phyloP scores from a whole-genome alignment of 64 coral and sea anemone genomes.

The Pocillopora damicornis region DNA sequence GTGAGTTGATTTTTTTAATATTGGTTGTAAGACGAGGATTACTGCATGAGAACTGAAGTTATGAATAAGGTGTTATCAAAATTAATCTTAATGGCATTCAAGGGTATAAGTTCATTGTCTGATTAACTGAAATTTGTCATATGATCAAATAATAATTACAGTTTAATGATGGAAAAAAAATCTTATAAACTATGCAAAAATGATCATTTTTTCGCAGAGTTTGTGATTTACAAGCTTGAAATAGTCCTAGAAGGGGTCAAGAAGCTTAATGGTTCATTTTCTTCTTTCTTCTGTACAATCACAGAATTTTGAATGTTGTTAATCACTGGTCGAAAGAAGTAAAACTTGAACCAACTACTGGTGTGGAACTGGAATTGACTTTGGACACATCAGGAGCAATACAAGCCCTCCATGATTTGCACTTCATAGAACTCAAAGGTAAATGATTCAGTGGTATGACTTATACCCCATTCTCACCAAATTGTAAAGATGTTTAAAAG shows the following conservation, averaged over 20 bases:
- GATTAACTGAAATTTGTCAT: too few species aligned
- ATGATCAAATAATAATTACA: too few species aligned
- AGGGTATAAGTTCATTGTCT: too few species aligned
- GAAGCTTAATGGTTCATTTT: neutral
- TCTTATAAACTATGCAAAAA: too few species aligned
- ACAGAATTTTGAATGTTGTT: constrained; percentile 56
- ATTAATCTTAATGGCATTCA: too few species aligned
- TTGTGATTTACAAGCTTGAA: too few species aligned
- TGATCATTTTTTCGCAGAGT: too few species aligned
- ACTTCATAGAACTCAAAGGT: constrained; percentile 96
- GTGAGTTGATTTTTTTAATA: constrained; percentile 1
- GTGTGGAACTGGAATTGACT: constrained; percentile 78
- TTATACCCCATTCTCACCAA: neutral
- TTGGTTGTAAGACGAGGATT: neutral
- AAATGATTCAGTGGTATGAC: neutral
- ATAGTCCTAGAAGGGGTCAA: neutral
- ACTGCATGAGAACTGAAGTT: neutral
- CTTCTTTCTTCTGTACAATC: neutral
- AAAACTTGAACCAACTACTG: constrained; percentile 28
- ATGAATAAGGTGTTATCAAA: neutral
- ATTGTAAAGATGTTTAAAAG: neutral
- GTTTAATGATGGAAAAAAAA: too few species aligned
- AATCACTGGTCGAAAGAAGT: constrained; percentile 67
- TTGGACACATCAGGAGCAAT: constrained; percentile 65
- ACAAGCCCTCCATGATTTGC: constrained; percentile 78